Conservation (phyloP, 2,113 vertebrate species). For the Siniperca chuatsi region DNA sequence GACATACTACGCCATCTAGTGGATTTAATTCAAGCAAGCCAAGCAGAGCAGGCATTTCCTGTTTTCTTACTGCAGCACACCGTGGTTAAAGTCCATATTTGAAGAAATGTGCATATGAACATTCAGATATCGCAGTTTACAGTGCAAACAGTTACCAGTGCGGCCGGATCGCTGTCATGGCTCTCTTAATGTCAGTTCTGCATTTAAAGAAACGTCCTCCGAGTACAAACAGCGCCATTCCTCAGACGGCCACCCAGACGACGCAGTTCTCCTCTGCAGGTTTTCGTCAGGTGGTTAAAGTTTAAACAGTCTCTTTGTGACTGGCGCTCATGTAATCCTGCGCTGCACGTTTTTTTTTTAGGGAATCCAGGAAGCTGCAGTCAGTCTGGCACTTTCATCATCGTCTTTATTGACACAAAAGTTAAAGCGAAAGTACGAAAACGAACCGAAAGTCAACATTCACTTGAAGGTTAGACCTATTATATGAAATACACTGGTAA, state of each 20-base stretch:
- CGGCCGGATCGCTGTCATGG: background rate
- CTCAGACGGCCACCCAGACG: background rate
- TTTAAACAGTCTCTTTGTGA: background rate
- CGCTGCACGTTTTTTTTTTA: background rate
- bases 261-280: background rate
- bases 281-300: background rate
- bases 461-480: background rate
- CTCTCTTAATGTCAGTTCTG: background rate
- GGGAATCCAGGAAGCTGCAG: conserved; percentile 1
- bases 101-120: background rate
- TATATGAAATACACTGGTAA: too few species aligned
- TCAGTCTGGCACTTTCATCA: conserved; percentile 38
- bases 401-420: background rate
- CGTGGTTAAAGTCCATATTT: background rate
- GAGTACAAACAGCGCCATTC: conserved; percentile 44
- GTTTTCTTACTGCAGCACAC: background rate
- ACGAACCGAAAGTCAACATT: background rate
- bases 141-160: conserved; percentile 58
- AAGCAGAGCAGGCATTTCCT: background rate
- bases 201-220: conserved; percentile 19
- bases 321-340: background rate
- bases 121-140: background rate
- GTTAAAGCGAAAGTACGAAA: conserved; percentile 60
- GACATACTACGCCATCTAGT: conserved; percentile 54
- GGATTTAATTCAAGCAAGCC: background rate